Base-by-base conservation (phyloP, 2,113 vertebrate species). In the Clarias macrocephalus region DNA sequence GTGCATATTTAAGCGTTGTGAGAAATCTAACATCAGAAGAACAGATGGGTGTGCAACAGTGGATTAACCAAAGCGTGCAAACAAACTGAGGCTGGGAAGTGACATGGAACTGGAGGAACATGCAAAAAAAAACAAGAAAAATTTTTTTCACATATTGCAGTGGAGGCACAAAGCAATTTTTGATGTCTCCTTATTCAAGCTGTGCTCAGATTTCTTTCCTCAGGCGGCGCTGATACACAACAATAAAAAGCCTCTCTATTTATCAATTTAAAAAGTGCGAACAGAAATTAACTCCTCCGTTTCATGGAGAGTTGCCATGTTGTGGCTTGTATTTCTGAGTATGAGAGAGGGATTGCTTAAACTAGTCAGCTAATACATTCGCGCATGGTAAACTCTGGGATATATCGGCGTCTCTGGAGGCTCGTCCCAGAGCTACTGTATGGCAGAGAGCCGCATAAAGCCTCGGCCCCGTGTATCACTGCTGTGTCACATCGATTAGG, bases 101-200 rank as follows among this genome's bases (percentile, higher is more conserved):
- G 25, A 77, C 25, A 65, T 33, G 15, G 33, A 62, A 85, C 56
- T 79, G 60, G 60, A 56, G 75, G 3, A 62, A 85, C 19, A 30
- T 54, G 12, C 16, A 62, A 73, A 59, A 30, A 30, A n/a, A n/a
- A n/a, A n/a, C n/a, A n/a, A n/a, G n/a, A n/a, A n/a, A n/a, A n/a
- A n/a, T n/a, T n/a, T n/a, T n/a, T n/a, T n/a, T n/a, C 75, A 33
- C 80, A 82, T 84, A 75, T 65, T 80, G 28, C 65, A 80, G 80
- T 72, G 70, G 62, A 89, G 86, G 72, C 82, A 91, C 84, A 73
- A 82, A 48, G 84, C 86, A 82, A 84, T 91, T 85, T 80, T 80
- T 86, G 19, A 79, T 81, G 48, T 52, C 70, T 87, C 80, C 37
- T 30, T 8, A 66, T 75, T 84, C 85, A 72, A 88, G 28, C 65